A percentile compares a stretch with the other conserved stretches of the same genome.
Evolutionary conservation across 2,113 vertebrate genomes (phyloP).

Genomic region (Eulacestoma nigropectus): DNA sequence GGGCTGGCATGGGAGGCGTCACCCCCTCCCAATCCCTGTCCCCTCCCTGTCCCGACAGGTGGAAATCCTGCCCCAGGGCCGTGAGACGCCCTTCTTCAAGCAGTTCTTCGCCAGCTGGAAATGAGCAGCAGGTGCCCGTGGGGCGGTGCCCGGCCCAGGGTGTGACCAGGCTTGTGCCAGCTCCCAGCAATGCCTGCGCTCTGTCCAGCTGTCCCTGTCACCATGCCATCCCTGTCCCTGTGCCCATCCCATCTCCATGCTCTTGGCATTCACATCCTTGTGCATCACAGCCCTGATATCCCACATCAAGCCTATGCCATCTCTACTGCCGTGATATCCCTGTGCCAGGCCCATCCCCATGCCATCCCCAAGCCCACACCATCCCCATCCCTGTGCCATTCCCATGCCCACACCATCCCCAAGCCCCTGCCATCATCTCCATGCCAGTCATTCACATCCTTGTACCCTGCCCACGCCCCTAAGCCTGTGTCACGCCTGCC

Average conservation of each 20-base stretch:
- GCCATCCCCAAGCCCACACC: not conserved
- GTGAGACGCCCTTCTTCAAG: conserved; percentile 87
- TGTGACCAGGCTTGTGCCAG: not conserved
- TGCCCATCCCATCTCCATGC: no score
- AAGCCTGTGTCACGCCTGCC: not conserved
- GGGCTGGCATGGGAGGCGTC: accelerated
- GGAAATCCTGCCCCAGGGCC: conserved; percentile 88
- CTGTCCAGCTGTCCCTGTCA: not conserved
- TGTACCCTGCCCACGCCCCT: not conserved
- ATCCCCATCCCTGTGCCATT: no score
- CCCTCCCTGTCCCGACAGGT: conserved; percentile 63
- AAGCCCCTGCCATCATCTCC: not conserved
- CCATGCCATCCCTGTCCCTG: not conserved
- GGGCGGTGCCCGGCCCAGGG: not conserved
- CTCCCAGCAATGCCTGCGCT: not conserved
- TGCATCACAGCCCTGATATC: not conserved
- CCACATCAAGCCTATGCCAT: not conserved
- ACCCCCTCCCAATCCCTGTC: not conserved
- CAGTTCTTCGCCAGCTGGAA: conserved; percentile 90
- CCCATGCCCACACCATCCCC: not conserved
- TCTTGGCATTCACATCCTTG: not conserved
- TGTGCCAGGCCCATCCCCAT: not conserved
- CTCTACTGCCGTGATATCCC: not conserved
- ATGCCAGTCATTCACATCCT: not conserved
- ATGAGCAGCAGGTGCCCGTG: not conserved